Conservation (phyloP, 37 sponge, comb jelly and placozoan genomes). For the Aphrocallistes beatrix region DNA sequence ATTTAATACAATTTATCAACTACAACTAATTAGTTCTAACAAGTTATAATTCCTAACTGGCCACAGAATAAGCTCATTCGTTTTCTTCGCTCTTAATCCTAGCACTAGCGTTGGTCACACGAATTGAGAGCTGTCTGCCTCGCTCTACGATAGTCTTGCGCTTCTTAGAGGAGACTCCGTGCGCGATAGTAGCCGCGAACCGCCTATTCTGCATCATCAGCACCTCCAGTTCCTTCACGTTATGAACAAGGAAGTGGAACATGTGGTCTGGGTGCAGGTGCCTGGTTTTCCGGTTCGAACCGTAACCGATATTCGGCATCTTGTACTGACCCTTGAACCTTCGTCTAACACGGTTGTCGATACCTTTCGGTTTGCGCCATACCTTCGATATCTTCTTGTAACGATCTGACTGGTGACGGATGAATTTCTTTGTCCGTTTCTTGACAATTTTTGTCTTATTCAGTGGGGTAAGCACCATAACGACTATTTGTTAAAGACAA, state of each 20-base stretch:
- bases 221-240: constrained; percentile 92
- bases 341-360: constrained; percentile 87
- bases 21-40: too few relatives aligned
- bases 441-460: constrained; percentile 52
- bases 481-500: background rate
- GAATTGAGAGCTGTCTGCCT: constrained; percentile 78
- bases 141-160: constrained; percentile 82
- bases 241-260: constrained; percentile 75
- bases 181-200: constrained; percentile 93
- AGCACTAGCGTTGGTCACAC: constrained; percentile 73
- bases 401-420: constrained; percentile 85
- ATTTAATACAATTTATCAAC: too few relatives aligned
- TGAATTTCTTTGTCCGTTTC: constrained; percentile 84
- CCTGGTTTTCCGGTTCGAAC: constrained; percentile 84
- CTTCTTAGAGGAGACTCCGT: constrained; percentile 78
- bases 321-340: constrained; percentile 75
- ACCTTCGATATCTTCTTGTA: constrained; percentile 70
- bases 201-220: constrained; percentile 84
- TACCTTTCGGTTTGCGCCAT: constrained; percentile 98
- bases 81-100: constrained; percentile 76
- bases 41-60: constrained; percentile 11
- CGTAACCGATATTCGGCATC: constrained; percentile 97
- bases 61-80: constrained; percentile 36
- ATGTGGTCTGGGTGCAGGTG: constrained; percentile 74
- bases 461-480: constrained; percentile 49